Evolutionary conservation across 2,113 vertebrate genomes (phyloP).

Genomic region (Myiagra hebetior): DNA sequence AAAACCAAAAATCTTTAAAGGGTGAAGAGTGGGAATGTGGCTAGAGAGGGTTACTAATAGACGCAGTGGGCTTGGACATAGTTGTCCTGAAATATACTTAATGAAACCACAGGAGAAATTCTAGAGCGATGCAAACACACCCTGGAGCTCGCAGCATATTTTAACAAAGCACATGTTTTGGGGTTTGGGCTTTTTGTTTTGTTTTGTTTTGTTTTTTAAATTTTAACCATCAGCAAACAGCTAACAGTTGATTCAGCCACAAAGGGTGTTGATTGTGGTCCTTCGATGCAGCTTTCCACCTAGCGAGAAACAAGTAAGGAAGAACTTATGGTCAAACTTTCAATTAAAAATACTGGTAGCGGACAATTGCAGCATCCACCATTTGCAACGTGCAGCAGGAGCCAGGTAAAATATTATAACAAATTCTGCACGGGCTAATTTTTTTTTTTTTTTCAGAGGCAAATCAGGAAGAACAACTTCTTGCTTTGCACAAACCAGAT

Average conservation of each 20-base stretch:
- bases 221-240: constrained; percentile 11
- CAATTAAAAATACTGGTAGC: constrained; percentile 1
- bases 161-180: constrained; percentile 57
- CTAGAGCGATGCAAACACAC: constrained; percentile 29
- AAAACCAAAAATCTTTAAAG: constrained; percentile 61
- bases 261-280: constrained; percentile 42
- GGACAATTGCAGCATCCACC: neutral
- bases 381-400: constrained; percentile 13
- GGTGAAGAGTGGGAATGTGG: constrained; percentile 46
- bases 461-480: constrained; percentile 53
- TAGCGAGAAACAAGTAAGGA: constrained; percentile 17
- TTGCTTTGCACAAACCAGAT: constrained; percentile 70
- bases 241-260: constrained; percentile 50
- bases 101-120: constrained; percentile 46
- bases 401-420: constrained; percentile 43
- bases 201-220: neutral
- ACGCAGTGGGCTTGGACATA: constrained; percentile 5
- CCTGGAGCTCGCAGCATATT: constrained; percentile 27
- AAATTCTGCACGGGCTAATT: constrained; percentile 28
- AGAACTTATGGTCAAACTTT: constrained; percentile 43
- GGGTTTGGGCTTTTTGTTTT: neutral
- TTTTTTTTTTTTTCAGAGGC: neutral
- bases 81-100: constrained; percentile 18
- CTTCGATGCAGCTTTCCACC: constrained; percentile 40
- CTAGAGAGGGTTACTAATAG: constrained; percentile 15